Evolutionary conservation across 2,888 invertebrate genomes (phyloP), one percentile per base, ranked within the genome.

Genomic region (Baccha elongata): DNA sequence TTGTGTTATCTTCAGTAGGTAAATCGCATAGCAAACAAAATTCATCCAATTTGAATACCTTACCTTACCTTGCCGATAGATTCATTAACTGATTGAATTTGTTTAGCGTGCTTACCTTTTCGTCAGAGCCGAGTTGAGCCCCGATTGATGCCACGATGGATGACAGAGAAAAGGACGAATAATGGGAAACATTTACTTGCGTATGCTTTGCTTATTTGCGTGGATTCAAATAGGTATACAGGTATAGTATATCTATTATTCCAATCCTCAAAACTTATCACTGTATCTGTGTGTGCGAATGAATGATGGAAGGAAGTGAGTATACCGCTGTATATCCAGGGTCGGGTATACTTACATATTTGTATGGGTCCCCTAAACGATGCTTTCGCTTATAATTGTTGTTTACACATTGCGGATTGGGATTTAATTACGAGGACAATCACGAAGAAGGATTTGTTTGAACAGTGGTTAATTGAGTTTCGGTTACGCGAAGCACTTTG

Each of bases 381-480:
- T 73, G 83, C 72, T 76, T 78, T 76, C 76, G 46, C 68, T 78
- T 83, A 73, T 83, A 83, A 83, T 83, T 83, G 76, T 78, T 83
- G 72, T 78, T 83, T 83, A 83, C 83, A 83, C 76, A 83, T 64
- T 78, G 68, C 64, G 83, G 55, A 78, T 78, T 78, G 72, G 72
- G 67, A 83, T 83, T 76, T 83, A 83, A 83, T 83, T 83, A 78
- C 76, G 72, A 29, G 35, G 67, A 78, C 83, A 83, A 73, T 83
- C 72, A 78, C 67, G 44, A 64, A 44, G 72, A 78, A 52, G 76
- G 68, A 72, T 83, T 73, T 83, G 78, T 83, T 83, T 83, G 76
- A 73, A 83, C 76, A 83, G 83, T 62, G 76, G 72, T 83, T 83
- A 83, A 83, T 83, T 83, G 83, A 83, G 76, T 78, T 83, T 76